Conservation (phyloP, 2,113 vertebrate genomes). For the Aythya baeri region DNA sequence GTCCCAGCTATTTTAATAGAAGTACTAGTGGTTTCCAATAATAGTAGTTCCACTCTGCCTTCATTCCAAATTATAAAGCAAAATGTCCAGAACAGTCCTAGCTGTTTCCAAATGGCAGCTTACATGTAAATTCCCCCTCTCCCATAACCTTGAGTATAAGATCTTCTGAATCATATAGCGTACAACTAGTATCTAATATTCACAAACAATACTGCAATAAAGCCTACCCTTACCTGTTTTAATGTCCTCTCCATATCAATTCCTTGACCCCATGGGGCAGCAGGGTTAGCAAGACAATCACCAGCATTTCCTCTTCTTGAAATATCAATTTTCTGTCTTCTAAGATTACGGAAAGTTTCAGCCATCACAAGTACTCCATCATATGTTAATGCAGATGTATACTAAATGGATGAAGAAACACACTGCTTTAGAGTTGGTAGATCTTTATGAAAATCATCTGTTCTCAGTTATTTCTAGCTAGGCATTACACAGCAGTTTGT, state of each 20-base stretch:
- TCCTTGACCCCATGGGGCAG: constrained; percentile 97
- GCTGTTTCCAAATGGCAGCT: not conserved
- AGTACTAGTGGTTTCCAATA: not conserved
- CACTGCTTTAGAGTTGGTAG: not conserved
- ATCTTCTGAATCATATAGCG: not conserved
- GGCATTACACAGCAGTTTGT: not conserved
- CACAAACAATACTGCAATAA: not conserved
- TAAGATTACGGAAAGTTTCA: constrained; percentile 95
- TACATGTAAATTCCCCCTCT: not conserved
- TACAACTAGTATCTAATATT: not conserved
- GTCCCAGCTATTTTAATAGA: not conserved
- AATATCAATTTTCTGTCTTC: constrained; percentile 97
- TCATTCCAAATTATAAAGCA: not conserved
- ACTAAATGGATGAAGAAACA: constrained; percentile 77
- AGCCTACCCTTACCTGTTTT: constrained; percentile 86
- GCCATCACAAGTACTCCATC: constrained; percentile 98
- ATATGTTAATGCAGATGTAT: constrained; percentile 95
- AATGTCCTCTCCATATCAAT: constrained; percentile 99
- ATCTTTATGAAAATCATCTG: not conserved
- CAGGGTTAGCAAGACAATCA: constrained; percentile 97
- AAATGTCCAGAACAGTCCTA: not conserved
- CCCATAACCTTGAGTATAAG: not conserved
- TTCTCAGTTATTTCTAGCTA: not conserved
- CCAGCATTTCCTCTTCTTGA: constrained; percentile 97
- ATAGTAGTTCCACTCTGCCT: not conserved